These are phyloP conservation scores for Pollachius pollachius DNA, from an alignment of 2,113 vertebrate species.

Conservation along the genomic window DNA sequence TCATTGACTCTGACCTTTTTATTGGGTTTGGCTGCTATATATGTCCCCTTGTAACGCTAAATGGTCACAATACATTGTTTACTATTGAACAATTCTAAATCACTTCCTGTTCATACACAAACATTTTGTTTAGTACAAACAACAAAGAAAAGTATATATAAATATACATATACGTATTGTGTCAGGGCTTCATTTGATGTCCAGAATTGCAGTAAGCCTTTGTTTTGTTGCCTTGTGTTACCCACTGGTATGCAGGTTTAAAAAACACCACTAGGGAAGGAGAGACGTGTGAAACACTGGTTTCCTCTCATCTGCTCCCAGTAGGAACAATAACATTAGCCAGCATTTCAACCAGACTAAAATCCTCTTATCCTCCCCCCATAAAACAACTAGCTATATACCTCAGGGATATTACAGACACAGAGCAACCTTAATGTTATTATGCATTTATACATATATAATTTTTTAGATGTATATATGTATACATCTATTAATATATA, in stretches of 20 bases:
- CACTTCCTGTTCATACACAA: too few relatives aligned
- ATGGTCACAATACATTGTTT: too few relatives aligned
- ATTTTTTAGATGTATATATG: background rate
- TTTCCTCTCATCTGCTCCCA: slow-evolving; percentile 62
- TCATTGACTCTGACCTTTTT: too few relatives aligned
- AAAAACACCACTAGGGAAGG: slow-evolving; percentile 40
- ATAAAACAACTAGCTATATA: slow-evolving; percentile 65
- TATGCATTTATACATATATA: slow-evolving; percentile 44
- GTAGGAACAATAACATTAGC: slow-evolving; percentile 68
- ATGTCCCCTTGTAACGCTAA: too few relatives aligned
- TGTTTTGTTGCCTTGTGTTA: slow-evolving; percentile 43
- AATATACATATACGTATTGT: too few relatives aligned
- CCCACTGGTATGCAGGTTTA: slow-evolving; percentile 57
- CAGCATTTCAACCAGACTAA: slow-evolving; percentile 65
- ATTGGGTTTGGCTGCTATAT: too few relatives aligned
- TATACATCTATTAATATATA: too few relatives aligned
- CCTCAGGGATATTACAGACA: slow-evolving; percentile 60
- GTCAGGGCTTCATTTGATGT: slow-evolving; percentile 16
- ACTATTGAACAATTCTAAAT: too few relatives aligned
- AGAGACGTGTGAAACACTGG: slow-evolving; percentile 63
- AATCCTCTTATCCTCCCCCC: slow-evolving; percentile 69
- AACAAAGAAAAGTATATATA: too few relatives aligned
- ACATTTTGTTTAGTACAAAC: too few relatives aligned
- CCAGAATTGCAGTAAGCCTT: slow-evolving; percentile 17
- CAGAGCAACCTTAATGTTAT: slow-evolving; percentile 66